Conservation (phyloP, 2,113 vertebrate species). For the Ailuropoda melanoleuca region DNA sequence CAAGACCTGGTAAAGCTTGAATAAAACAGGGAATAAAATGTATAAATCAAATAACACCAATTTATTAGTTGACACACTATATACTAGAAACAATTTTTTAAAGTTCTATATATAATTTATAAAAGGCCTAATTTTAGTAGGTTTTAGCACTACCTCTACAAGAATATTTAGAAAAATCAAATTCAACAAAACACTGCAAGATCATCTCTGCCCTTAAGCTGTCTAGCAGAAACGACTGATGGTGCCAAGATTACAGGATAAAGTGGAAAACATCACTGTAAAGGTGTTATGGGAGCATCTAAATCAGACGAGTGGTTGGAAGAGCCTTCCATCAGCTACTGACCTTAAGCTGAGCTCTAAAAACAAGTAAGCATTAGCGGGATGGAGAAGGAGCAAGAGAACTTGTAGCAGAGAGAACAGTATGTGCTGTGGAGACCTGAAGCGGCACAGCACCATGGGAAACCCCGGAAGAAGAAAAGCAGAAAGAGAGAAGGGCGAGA, state of each 20-base stretch:
- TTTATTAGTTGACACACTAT: neutral
- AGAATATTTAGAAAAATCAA: slow-evolving; percentile 11
- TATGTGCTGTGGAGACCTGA: too few species aligned
- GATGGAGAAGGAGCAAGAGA: neutral
- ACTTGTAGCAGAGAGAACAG: neutral
- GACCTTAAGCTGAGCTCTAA: neutral
- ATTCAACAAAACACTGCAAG: neutral
- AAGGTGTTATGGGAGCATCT: neutral
- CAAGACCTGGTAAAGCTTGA: neutral
- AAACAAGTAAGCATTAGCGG: neutral
- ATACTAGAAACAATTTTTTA: neutral
- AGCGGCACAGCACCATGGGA: neutral
- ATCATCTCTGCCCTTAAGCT: neutral
- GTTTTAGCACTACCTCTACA: neutral
- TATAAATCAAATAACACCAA: neutral
- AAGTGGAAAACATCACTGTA: neutral
- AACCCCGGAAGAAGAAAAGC: neutral
- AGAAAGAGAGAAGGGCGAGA: neutral
- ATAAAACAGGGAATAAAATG: neutral
- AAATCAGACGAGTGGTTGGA: neutral
- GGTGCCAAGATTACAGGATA: neutral
- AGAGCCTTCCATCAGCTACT: neutral
- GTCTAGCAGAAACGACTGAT: neutral
- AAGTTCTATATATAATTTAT: neutral
- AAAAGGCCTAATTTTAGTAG: neutral